A percentile compares a stretch with the other conserved stretches of the same genome.
Evolutionary conservation across 1,140 invertebrate genomes (phyloP).

Genomic region (Cataglyphis hispanica): DNA sequence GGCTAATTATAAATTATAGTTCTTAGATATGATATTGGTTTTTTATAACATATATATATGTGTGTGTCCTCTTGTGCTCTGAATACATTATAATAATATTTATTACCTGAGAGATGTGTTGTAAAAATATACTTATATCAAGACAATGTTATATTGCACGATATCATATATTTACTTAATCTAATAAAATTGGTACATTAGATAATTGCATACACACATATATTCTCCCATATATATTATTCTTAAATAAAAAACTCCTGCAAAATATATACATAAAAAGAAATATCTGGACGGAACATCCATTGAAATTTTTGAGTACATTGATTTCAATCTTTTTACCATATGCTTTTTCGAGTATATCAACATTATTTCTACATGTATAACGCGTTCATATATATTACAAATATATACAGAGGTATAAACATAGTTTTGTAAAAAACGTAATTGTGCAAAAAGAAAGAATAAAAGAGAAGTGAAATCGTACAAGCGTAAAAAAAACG

Average conservation of each 20-base stretch:
- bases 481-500: conserved; percentile 45
- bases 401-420: conserved; percentile 53
- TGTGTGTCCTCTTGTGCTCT: not conserved
- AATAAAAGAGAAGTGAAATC: conserved; percentile 56
- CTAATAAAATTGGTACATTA: conserved; percentile 45
- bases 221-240: conserved; percentile 20
- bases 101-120: conserved; percentile 39
- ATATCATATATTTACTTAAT: conserved; percentile 11
- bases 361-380: conserved; percentile 36
- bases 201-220: not conserved
- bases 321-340: not conserved
- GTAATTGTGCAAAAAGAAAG: conserved; percentile 57
- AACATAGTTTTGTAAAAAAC: conserved; percentile 38
- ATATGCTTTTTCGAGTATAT: conserved; percentile 1
- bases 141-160: conserved; percentile 31
- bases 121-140: conserved; percentile 40
- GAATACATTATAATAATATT: conserved; percentile 40
- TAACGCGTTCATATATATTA: conserved; percentile 8
- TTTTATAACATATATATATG: conserved; percentile 53
- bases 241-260: conserved; percentile 38
- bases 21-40: conserved; percentile 54
- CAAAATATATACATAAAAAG: conserved; percentile 13
- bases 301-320: conserved; percentile 42
- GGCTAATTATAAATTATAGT: conserved; percentile 58
- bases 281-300: conserved; percentile 65